These are phyloP conservation scores for Trachops cirrhosus DNA, from an alignment of 2,797 vertebrate genomes.

Conservation along the genomic window DNA sequence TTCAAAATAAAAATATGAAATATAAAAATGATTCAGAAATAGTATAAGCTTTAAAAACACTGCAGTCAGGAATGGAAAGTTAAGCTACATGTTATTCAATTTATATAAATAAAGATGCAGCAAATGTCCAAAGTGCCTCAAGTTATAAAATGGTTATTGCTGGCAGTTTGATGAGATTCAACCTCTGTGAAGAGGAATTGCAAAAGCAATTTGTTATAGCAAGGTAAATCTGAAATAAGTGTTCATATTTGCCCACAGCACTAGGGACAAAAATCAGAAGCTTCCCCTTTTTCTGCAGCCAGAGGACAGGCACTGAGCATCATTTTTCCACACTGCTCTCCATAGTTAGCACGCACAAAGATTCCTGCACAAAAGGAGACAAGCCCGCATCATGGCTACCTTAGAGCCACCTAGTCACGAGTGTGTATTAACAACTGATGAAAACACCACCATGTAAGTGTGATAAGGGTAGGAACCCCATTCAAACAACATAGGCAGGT, in stretches of 20 bases:
- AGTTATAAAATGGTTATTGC: slow-evolving; percentile 65
- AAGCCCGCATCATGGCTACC: not conserved
- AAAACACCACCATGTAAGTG: not conserved
- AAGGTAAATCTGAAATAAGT: slow-evolving; percentile 66
- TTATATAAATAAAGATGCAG: slow-evolving; percentile 50
- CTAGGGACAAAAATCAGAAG: slow-evolving; percentile 22
- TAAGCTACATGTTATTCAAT: slow-evolving; percentile 31
- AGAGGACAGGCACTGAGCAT: not conserved
- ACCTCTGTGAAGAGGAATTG: slow-evolving; percentile 47
- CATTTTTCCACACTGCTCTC: not conserved
- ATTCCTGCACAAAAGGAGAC: not conserved
- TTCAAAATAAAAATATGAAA: slow-evolving; percentile 27
- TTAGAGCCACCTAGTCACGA: not conserved
- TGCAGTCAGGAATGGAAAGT: not conserved
- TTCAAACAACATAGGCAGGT: not conserved
- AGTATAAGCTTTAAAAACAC: not conserved
- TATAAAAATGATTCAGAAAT: not conserved
- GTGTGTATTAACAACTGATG: not conserved
- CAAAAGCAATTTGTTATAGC: slow-evolving; percentile 58
- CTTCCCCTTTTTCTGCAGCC: not conserved
- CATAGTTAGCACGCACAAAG: not conserved
- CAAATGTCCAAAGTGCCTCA: slow-evolving; percentile 50
- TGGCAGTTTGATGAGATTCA: slow-evolving; percentile 58
- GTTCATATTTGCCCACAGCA: slow-evolving; percentile 47
- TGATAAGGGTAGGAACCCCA: not conserved